Base-by-base conservation (phyloP, 1,140 invertebrate species). In the Drosophila lowei region DNA sequence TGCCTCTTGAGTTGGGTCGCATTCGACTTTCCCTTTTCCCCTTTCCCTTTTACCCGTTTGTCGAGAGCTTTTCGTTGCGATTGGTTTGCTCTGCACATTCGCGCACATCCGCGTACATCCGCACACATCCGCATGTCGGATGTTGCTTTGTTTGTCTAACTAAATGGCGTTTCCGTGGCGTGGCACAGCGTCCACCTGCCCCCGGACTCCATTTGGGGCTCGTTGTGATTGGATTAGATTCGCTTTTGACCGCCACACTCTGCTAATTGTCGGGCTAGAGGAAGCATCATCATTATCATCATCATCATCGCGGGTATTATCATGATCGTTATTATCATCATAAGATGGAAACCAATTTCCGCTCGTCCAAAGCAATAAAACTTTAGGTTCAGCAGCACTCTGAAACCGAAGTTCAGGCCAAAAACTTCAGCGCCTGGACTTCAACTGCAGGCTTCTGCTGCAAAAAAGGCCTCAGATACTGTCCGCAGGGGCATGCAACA, bases 401-500 rank as follows among this genome's bases (percentile, higher is more conserved):
- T 7, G 28, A 30, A 7, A 2, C 6, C 28, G 30, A 11, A 34
- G 30, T 11, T 34, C 30, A 13, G 34, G 11, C 11, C 11, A 11
- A 38, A 38, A 38, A 13, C 34, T 38, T 38, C 3, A 38, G 30
- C 9, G 46, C 8, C 15, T 18, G 28, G 44, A 46, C 64, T 74
- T 63, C 44, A 64, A 73, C 76, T 62, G 74, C 50, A 64, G 47
- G 34, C 48, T 61, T 58, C 43, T 30, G 25, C 25, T 50, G 13
- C 15, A 25, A 61, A 62, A 48, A 59, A 30, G 70, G 53, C 74
- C 72, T 67, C 56, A 75, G 67, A 78, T 81, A 81, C 76, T 79
- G 72, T 79, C 75, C 79, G 75, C 79, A 83, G 79, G 83, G 34
- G 79, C 79, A 76, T 83, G 79, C 75, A 72, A 78, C 59, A 75